Evolutionary conservation across 2,888 invertebrate genomes (phyloP).

Genomic region (Caenorhabditis imperialis): DNA sequence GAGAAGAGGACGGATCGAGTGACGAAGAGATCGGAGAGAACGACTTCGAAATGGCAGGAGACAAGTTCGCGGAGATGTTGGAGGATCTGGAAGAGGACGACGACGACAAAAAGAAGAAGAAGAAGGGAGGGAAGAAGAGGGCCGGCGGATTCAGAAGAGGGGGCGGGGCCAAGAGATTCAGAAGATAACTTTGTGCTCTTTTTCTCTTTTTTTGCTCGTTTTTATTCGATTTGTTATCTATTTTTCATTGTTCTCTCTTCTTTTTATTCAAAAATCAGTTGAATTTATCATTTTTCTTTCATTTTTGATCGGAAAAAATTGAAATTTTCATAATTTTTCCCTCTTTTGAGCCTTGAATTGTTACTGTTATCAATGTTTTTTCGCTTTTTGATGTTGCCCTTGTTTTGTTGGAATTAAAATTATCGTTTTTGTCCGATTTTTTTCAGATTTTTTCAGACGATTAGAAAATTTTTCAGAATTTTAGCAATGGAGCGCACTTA

Average conservation of each 20-base stretch:
- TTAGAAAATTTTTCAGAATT: too few relatives aligned
- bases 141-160: conserved; percentile 21
- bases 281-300: too few relatives aligned
- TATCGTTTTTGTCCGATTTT: too few relatives aligned
- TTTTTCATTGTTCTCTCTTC: not conserved
- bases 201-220: conserved; percentile 1
- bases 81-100: conserved; percentile 67
- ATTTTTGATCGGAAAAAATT: too few relatives aligned
- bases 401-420: too few relatives aligned
- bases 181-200: not conserved
- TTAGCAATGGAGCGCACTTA: too few relatives aligned
- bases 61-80: conserved; percentile 65
- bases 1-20: conserved; percentile 57
- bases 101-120: conserved; percentile 37
- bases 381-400: too few relatives aligned
- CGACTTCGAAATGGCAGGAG: conserved; percentile 57
- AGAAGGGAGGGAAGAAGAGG: conserved; percentile 54
- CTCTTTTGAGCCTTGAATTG: not conserved
- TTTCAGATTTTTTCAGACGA: too few relatives aligned
- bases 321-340: not conserved
- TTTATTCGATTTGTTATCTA: too few relatives aligned
- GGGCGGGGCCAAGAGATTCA: conserved; percentile 30
- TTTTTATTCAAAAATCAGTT: not conserved
- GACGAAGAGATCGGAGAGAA: conserved; percentile 57
- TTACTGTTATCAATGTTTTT: too few relatives aligned